These are phyloP conservation scores for Merops nubicus DNA, from an alignment of 2,113 vertebrate species.

Conservation along the genomic window DNA sequence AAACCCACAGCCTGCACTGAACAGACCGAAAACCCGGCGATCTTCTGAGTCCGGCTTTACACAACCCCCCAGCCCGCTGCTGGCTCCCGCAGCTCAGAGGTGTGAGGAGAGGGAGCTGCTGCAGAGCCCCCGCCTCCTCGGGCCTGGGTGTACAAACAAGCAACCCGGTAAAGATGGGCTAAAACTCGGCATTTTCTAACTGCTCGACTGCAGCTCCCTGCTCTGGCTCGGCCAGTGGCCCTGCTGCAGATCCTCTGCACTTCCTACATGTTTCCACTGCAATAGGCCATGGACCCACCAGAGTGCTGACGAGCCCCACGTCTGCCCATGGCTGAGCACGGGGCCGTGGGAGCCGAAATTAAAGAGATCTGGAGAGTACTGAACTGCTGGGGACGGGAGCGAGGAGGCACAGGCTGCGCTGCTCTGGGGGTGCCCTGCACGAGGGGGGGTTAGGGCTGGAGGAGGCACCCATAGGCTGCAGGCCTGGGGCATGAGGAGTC, in stretches of 20 bases:
- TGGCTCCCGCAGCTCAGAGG: not conserved
- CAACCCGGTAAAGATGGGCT: not conserved
- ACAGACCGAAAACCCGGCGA: not conserved
- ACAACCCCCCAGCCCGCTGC: rapidly evolving
- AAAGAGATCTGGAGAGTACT: not conserved
- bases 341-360: not conserved
- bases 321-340: not conserved
- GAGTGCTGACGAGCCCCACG: rapidly evolving
- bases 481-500: not conserved
- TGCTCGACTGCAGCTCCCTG: not conserved
- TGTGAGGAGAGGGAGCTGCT: not conserved
- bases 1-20: not conserved
- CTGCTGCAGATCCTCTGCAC: not conserved
- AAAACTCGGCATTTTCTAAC: not conserved
- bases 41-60: not conserved
- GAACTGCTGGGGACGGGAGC: not conserved
- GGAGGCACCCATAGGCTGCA: not conserved
- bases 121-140: rapidly evolving
- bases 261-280: not conserved
- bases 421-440: rapidly evolving
- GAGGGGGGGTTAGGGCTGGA: not conserved
- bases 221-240: not conserved
- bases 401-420: not conserved
- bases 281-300: rapidly evolving
- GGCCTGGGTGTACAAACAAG: not conserved